These are phyloP conservation scores for Eubasilissa splendida DNA, from an alignment of 2,888 invertebrate species.

Conservation along the genomic window DNA sequence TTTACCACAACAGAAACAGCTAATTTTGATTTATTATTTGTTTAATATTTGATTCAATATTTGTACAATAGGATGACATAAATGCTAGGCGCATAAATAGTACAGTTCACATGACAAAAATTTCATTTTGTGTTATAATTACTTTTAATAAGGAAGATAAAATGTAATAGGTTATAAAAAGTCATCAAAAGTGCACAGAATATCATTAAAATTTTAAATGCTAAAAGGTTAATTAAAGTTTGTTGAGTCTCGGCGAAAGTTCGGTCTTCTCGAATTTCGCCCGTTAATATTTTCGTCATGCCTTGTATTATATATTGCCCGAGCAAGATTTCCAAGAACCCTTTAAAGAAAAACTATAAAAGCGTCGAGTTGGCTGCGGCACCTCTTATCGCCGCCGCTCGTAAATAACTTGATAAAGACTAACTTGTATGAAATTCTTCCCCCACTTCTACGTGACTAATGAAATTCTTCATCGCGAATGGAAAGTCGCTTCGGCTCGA, in stretches of 20 bases:
- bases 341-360: slow-evolving; percentile 42
- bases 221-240: slow-evolving; percentile 31
- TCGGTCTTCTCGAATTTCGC: slow-evolving; percentile 20
- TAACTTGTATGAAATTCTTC: slow-evolving; percentile 42
- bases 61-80: too few species aligned
- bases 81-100: too few species aligned
- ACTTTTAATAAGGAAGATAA: too few species aligned
- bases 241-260: slow-evolving; percentile 28
- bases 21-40: too few species aligned
- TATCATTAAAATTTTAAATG: slow-evolving; percentile 25
- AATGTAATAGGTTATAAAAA: neutral
- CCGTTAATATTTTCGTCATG: slow-evolving; percentile 39
- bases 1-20: too few species aligned
- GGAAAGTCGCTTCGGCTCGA: slow-evolving; percentile 6
- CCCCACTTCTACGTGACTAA: slow-evolving; percentile 31
- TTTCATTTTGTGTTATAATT: too few species aligned
- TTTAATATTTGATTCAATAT: too few species aligned
- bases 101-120: too few species aligned
- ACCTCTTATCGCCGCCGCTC: slow-evolving; percentile 41
- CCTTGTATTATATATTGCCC: slow-evolving; percentile 37
- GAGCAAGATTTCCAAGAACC: slow-evolving; percentile 36
- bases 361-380: slow-evolving; percentile 14
- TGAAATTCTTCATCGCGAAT: slow-evolving; percentile 33
- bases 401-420: slow-evolving; percentile 44
- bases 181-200: slow-evolving; percentile 27